Evolutionary conservation across 92 coral and sea anemone species (phyloP), one percentile per base, ranked within the genome.

Genomic region (Heliopora coerulea): DNA sequence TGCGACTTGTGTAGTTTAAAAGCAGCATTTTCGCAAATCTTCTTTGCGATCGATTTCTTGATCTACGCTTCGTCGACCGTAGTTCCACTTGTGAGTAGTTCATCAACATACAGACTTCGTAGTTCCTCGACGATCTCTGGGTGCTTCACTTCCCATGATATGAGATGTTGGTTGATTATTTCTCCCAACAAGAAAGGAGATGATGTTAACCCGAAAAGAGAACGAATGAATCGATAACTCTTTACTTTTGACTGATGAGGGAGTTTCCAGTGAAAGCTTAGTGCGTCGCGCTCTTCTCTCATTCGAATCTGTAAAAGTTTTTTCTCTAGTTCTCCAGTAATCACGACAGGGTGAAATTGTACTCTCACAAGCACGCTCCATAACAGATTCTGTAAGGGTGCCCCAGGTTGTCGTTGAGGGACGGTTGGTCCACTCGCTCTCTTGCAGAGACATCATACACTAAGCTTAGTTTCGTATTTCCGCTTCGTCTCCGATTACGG

Each of bases 1-100:
- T 63, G 17, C 70, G 50, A 63, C 15, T 63, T 63, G 28, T 63
- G 70, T 11, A 61, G 24, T 14, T 61, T 34, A 33, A 61, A 61
- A 9, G 40, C 21, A 61, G 41, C 67, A 26, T 61, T 41, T 1
- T 15, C 67, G 24, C 26, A 21, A 11, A 61, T 26, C n/a, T 63
- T 19, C 17, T 20, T 23, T 14, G 14, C 24, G 48, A 24, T 8
- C 3, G 11, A 1, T 21, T 61, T 61, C 67, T 27, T 14, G 0
- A 8, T 32, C 15, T 35, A 5, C 0, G 70, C 70, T 63, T 63
- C 25, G 12, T 35, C 12, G 27, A 14, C 24, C 50, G 44, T 63
- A 3, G 18, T 1, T 28, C 44, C 70, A 14, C 70, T 50, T 0
- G 70, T 27, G 3, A 63, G 27, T 27, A 63, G 18, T 3, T 63